Percentiles rank a stretch among this genome's conserved stretches.
Evolutionary conservation across 2,797 vertebrate species (phyloP).

Genomic region (Siniperca obscura): DNA sequence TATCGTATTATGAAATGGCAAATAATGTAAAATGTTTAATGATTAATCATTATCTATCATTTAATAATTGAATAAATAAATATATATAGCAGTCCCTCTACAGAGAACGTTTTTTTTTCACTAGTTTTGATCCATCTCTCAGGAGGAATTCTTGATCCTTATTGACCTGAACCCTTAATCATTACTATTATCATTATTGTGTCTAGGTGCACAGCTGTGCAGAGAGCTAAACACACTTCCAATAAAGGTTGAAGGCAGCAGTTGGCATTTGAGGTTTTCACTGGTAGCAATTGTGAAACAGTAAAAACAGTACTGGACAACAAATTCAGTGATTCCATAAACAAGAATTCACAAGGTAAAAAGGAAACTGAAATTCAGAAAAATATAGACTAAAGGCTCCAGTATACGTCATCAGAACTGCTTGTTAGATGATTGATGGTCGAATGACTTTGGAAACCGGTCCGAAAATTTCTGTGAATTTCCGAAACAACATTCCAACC

Average conservation of each 20-base stretch:
- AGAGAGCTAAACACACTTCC: not conserved
- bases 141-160: conserved; percentile 3
- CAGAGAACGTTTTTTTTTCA: not conserved
- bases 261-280: not conserved
- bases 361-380: not conserved
- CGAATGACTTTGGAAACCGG: not conserved
- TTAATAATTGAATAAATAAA: not conserved
- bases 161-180: conserved; percentile 19
- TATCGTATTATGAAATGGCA: not conserved
- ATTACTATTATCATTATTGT: not conserved
- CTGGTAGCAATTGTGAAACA: not conserved
- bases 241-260: not conserved
- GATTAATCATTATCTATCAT: not conserved
- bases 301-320: not conserved
- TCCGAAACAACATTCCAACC: not conserved
- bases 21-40: conserved; percentile 23
- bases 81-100: not conserved
- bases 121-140: not conserved
- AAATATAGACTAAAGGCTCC: not conserved
- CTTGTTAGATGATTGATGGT: not conserved
- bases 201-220: not conserved
- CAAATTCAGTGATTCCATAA: not conserved
- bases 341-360: not conserved
- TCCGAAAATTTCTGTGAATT: not conserved
- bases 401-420: not conserved